phyloP scores from a whole-genome alignment of 2,113 vertebrate species.

The Neopipo cinnamomea region DNA sequence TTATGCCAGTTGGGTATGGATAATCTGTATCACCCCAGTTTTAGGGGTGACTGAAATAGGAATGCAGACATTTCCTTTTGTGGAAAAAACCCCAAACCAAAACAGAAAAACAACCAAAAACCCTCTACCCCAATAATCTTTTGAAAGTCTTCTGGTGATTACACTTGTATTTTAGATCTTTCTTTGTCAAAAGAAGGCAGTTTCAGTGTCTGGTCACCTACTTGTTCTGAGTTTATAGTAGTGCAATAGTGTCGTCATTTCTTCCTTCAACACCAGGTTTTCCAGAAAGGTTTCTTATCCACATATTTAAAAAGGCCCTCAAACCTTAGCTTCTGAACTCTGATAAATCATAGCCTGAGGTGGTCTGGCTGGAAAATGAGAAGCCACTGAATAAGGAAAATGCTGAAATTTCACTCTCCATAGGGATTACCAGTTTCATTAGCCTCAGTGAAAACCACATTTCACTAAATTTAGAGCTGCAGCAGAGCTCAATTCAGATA shows the following conservation, averaged over 20 bases:
- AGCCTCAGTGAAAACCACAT: constrained; percentile 53
- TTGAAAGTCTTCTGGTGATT: background rate
- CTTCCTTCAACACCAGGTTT: background rate
- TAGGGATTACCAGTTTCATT: constrained; percentile 60
- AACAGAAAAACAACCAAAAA: background rate
- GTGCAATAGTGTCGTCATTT: background rate
- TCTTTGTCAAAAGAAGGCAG: background rate
- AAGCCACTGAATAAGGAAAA: constrained; percentile 48
- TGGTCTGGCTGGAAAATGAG: constrained; percentile 19
- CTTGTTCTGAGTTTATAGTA: background rate
- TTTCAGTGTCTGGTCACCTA: background rate
- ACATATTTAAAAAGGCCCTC: background rate
- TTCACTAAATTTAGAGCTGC: constrained; percentile 62
- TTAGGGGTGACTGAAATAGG: background rate
- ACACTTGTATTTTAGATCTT: background rate
- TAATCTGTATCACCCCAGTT: background rate
- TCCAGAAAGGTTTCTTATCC: background rate
- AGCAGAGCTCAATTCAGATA: constrained; percentile 58
- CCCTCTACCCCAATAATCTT: background rate
- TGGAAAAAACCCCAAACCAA: background rate
- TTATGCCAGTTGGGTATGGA: background rate
- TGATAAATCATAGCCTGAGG: constrained; percentile 17
- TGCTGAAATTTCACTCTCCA: constrained; percentile 43
- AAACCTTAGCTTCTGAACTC: background rate
- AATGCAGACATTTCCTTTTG: background rate